Evolutionary conservation across 1,140 invertebrate genomes (phyloP).

Genomic region (Lasioglossum baleicum): DNA sequence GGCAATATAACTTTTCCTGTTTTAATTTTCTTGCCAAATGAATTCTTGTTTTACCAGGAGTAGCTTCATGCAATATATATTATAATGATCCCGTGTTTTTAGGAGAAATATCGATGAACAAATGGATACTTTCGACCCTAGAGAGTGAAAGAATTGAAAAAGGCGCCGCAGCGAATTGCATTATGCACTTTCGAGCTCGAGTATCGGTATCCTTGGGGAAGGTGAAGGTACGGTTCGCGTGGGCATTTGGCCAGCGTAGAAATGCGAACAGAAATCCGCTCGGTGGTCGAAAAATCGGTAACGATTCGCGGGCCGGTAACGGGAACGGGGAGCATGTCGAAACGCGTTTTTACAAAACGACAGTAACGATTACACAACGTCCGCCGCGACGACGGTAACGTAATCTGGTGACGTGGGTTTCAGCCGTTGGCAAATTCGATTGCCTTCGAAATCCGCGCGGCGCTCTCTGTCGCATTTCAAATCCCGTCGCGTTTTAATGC

Average conservation of each 20-base stretch:
- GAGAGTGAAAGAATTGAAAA: too few species aligned
- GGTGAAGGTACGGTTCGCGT: slow-evolving; percentile 12
- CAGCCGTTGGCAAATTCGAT: not conserved
- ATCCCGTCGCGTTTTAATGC: slow-evolving; percentile 2
- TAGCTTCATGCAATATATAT: too few species aligned
- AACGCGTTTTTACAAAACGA: not conserved
- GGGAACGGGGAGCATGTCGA: not conserved
- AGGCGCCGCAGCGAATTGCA: too few species aligned
- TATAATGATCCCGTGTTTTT: too few species aligned
- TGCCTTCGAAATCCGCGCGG: not conserved
- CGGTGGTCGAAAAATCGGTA: too few species aligned
- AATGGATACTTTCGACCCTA: too few species aligned
- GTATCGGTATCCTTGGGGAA: not conserved
- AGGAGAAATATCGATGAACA: too few species aligned
- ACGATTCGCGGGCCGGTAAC: not conserved
- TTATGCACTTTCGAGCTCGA: too few species aligned
- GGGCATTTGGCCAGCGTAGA: not conserved
- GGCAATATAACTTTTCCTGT: too few species aligned
- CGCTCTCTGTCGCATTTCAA: not conserved
- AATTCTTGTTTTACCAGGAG: too few species aligned
- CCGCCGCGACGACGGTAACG: not conserved
- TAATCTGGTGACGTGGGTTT: not conserved
- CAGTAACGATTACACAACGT: too few species aligned
- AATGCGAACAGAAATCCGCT: not conserved
- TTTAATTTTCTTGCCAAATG: too few species aligned